Percentiles rank a stretch among this genome's conserved stretches.
phyloP scores from a whole-genome alignment of 2,113 vertebrate species.

The Syrrhaptes paradoxus region DNA sequence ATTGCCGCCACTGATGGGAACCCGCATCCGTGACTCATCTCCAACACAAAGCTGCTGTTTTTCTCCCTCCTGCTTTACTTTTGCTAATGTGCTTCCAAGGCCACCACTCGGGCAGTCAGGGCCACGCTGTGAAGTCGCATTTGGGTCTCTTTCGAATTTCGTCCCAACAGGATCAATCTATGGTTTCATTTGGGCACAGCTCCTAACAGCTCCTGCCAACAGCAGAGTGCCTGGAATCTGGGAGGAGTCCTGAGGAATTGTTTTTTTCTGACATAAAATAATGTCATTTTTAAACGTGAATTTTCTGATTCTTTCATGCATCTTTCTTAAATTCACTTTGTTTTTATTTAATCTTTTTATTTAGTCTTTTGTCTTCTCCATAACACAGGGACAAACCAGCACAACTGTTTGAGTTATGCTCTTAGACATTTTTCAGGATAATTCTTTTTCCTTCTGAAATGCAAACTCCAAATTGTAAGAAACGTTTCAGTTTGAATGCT shows the following conservation, averaged over 20 bases:
- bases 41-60: not conserved
- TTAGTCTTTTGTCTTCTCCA: not conserved
- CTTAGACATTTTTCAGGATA: not conserved
- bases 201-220: not conserved
- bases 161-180: not conserved
- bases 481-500: not conserved
- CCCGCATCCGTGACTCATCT: not conserved
- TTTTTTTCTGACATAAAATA: not conserved
- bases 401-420: not conserved
- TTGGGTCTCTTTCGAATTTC: not conserved
- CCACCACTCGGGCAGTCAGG: not conserved
- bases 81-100: not conserved
- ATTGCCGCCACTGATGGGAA: not conserved
- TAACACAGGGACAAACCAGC: not conserved
- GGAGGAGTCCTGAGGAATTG: not conserved
- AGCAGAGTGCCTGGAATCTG: not conserved
- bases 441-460: not conserved
- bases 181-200: not conserved
- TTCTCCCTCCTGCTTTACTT: not conserved
- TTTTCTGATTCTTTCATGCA: not conserved
- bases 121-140: not conserved
- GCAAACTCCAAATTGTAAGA: not conserved
- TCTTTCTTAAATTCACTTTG: not conserved
- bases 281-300: not conserved
- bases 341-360: not conserved